These are phyloP conservation scores for Acropternis orthonyx DNA, from an alignment of 2,797 vertebrate genomes.

Conservation along the genomic window DNA sequence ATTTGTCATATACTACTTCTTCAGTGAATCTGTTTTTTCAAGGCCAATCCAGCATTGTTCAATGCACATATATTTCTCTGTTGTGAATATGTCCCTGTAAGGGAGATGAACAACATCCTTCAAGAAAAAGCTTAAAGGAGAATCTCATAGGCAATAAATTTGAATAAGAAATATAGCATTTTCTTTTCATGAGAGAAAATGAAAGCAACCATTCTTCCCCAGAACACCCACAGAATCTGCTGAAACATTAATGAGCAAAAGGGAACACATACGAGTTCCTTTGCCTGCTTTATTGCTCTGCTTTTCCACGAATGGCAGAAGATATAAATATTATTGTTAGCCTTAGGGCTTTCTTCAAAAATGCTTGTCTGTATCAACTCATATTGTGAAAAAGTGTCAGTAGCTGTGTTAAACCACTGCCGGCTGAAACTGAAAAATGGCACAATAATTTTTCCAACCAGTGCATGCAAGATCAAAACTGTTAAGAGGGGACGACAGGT, in stretches of 20 bases:
- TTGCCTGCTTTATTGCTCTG: slow-evolving; percentile 62
- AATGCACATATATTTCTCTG: neutral
- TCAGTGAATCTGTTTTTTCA: neutral
- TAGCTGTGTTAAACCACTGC: slow-evolving; percentile 65
- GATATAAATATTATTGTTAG: slow-evolving; percentile 74
- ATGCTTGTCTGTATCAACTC: slow-evolving; percentile 71
- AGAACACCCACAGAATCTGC: slow-evolving; percentile 50
- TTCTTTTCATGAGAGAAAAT: slow-evolving; percentile 54
- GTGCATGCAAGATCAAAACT: slow-evolving; percentile 64
- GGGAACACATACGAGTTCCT: slow-evolving; percentile 44
- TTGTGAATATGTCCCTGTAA: neutral
- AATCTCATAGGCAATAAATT: slow-evolving; percentile 34
- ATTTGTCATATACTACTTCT: neutral
- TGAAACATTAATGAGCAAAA: slow-evolving; percentile 68
- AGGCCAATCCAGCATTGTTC: neutral
- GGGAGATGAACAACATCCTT: slow-evolving; percentile 49
- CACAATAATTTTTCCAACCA: slow-evolving; percentile 64
- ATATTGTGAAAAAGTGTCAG: slow-evolving; percentile 60
- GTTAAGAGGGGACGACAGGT: slow-evolving; percentile 67
- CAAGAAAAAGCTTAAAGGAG: slow-evolving; percentile 47
- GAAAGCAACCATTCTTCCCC: slow-evolving; percentile 59
- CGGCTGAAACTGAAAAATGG: slow-evolving; percentile 71
- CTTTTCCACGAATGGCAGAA: slow-evolving; percentile 61
- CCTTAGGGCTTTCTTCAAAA: slow-evolving; percentile 71
- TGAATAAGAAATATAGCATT: slow-evolving; percentile 54